Evolutionary conservation across 2,113 vertebrate genomes (phyloP), one percentile per base, ranked within the genome.

Genomic region (Xiphias gladius): DNA sequence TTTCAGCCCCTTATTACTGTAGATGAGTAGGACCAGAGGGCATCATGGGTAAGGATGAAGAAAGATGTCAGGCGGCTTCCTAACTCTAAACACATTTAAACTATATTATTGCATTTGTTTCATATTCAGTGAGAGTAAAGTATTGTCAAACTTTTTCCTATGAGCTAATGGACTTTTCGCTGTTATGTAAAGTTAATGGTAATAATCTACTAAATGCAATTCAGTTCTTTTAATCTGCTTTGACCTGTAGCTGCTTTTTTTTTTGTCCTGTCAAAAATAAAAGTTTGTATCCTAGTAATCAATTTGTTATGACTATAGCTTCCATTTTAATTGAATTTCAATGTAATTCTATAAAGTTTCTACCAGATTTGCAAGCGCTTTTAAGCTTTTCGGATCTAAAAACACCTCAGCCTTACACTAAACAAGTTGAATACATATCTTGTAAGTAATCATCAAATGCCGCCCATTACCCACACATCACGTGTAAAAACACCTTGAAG

Each of bases 401-500:
- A 69, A 37, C 68, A 85, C 54, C 65, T 73, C 61, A 26, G 52
- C 67, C 43, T 80, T 61, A 62, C 64, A 54, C 64, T 46, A 37
- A 63, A 73, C 37, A 66, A 41, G 64, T 81, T 48, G 54, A 83
- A 79, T 39, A 64, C 22, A 75, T 83, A 86, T 86, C 77, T 82
- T 72, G 50, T 71, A 70, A 82, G 73, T 79, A 84, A 91, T 89
- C 76, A 85, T 90, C 87, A 84, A 90, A 90, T 84, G 83, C 79
- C 88, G 63, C 79, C 85, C 69, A 90, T 92, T 90, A 90, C 76
- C 76, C 79, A 82, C 81, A 79, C 85, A 80, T 89, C 85, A 90
- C 82, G 90, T 76, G 79, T 75, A 89, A 90, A 93, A 90, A 92
- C 90, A 93, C 93, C 91, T 93, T 91, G 89, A 91, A 93, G 93